Base-by-base conservation (phyloP, 1,140 invertebrate species). In the Piezodorus guildinii region DNA sequence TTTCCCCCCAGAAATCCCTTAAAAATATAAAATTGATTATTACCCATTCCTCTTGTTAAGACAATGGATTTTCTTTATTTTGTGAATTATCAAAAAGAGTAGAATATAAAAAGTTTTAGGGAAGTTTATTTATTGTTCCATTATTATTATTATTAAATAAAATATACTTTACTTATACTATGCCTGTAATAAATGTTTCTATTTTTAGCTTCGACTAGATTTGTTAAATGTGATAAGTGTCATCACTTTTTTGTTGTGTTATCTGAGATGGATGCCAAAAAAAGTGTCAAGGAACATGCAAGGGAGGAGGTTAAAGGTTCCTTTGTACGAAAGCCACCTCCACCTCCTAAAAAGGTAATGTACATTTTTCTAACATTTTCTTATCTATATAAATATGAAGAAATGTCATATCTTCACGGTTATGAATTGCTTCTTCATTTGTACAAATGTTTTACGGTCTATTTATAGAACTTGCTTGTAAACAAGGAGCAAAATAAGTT, bases 141-240 rank as follows among this genome's bases (percentile, higher is more conserved):
- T 62, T 27, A 44, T 60, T 45, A 39, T 59, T 58, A 17, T 9
- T 62, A 12, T 27, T 43, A 16, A 17, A 49, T 19, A 17, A 51
- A 64, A 60, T 45, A n/a, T 10, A 25, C 19, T 54, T 39, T n/a
- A 56, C 46, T 23, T 16, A 45, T 21, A 23, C 25, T n/a, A n/a
- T n/a, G n/a, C n/a, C n/a, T n/a, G 45, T 58, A 3, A 16, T 10
- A 8, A 52, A 15, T 39, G 46, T 27, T 46, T 66, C 69, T 68
- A 60, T 67, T 71, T 69, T 64, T 68, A 86, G 83, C 83, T 68
- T 92, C 91, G 49, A 92, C 91, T 17, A 82, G 93, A 69, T 98
- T 97, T 77, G 94, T 97, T 6, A 97, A 96, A 77, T 98, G 95
- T 77, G 93, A 96, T 72, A 97, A 96, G 75, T 98, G 95, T 74